phyloP scores from a whole-genome alignment of 2,888 invertebrate species.

The Harmothoe impar region DNA sequence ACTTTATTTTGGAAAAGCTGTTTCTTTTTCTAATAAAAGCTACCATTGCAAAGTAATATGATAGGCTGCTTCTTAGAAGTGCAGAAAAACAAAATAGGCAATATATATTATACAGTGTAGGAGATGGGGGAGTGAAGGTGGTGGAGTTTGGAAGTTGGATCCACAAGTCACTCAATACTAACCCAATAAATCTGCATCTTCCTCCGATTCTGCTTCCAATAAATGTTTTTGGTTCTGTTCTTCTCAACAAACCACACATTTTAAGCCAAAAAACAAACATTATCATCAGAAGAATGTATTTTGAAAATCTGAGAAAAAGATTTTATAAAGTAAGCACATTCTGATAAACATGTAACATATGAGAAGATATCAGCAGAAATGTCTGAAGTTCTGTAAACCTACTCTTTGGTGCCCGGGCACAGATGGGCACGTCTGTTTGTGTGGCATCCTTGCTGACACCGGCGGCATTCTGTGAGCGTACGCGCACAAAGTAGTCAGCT shows the following conservation, averaged over 20 bases:
- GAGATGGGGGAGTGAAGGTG: background rate
- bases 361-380: background rate
- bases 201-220: background rate
- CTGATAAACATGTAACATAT: background rate
- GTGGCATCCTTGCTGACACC: slow-evolving; percentile 85
- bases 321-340: background rate
- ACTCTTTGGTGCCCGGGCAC: slow-evolving; percentile 77
- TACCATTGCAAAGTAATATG: too few species aligned
- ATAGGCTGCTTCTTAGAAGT: too few species aligned
- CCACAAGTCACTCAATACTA: background rate
- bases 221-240: background rate
- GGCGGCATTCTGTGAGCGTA: slow-evolving; percentile 93
- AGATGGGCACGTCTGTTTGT: slow-evolving; percentile 68
- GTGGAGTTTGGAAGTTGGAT: background rate
- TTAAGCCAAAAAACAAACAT: background rate
- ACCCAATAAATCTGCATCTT: background rate
- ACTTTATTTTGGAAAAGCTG: too few species aligned
- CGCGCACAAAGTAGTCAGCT: slow-evolving; percentile 89
- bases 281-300: background rate
- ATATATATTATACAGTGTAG: too few species aligned
- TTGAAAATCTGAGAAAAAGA: background rate
- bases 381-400: slow-evolving; percentile 50
- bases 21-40: too few species aligned
- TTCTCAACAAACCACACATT: background rate
- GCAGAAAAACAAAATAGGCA: too few species aligned